Evolutionary conservation across 2,113 vertebrate species (phyloP).

Genomic region (Nothocercus nigrocapillus): DNA sequence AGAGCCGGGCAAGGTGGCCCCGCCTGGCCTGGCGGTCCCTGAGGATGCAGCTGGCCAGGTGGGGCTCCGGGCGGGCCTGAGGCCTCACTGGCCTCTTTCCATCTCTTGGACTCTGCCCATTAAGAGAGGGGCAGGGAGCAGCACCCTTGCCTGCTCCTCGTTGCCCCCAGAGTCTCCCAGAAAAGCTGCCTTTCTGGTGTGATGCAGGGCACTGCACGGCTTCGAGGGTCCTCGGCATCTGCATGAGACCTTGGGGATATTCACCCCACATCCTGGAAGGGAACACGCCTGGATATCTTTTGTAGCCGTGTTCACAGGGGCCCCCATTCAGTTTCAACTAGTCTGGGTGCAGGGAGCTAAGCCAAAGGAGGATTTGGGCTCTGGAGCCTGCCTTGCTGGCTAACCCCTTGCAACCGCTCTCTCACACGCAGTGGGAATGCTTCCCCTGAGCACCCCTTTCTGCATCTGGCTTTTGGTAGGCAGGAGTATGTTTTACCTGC

Average conservation of each 20-base stretch:
- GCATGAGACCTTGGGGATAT: not conserved
- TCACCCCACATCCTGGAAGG: not conserved
- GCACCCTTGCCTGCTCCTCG: not conserved
- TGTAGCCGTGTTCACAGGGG: fast-evolving
- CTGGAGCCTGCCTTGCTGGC: not conserved
- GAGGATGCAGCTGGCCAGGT: too few relatives aligned
- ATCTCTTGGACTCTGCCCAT: not conserved
- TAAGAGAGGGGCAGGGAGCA: not conserved
- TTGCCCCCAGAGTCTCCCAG: not conserved
- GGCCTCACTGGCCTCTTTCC: not conserved
- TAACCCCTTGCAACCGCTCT: fast-evolving
- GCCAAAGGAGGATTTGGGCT: not conserved
- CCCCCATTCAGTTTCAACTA: not conserved
- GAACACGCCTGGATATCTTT: not conserved
- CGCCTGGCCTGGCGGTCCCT: too few relatives aligned
- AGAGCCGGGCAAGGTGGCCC: not conserved
- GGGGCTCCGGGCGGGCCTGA: not conserved
- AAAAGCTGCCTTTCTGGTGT: not conserved
- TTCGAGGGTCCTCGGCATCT: too few relatives aligned
- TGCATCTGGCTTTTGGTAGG: not conserved
- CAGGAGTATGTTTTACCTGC: fast-evolving
- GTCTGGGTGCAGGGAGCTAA: not conserved
- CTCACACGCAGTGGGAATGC: fast-evolving
- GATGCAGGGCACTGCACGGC: fast-evolving
- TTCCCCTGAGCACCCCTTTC: not conserved